These are phyloP conservation scores for Tenodera sinensis DNA, from an alignment of 2,888 invertebrate genomes.

Conservation along the genomic window DNA sequence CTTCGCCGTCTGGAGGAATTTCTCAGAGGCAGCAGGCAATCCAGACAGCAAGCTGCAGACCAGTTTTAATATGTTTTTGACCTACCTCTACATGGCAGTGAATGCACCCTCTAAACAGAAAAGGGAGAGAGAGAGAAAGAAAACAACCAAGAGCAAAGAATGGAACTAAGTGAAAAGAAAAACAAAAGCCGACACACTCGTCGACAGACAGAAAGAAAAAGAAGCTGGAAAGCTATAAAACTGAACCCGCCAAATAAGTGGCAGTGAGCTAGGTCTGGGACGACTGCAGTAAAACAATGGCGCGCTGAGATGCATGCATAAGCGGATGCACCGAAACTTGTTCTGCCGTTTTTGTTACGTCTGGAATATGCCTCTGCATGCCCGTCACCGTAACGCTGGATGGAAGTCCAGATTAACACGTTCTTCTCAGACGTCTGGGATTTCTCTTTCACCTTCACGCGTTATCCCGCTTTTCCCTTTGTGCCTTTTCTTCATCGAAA, in stretches of 20 bases:
- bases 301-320: neutral
- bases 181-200: neutral
- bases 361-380: neutral
- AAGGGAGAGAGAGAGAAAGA: neutral
- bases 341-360: neutral
- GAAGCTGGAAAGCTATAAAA: neutral
- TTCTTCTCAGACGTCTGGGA: neutral
- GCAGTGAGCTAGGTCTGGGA: neutral
- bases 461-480: no score
- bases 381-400: neutral
- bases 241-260: neutral
- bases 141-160: neutral
- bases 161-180: neutral
- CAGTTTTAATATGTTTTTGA: conserved; percentile 20
- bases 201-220: neutral
- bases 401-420: neutral
- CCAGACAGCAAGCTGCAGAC: neutral
- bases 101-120: neutral
- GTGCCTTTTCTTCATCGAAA: no score
- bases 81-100: conserved; percentile 13
- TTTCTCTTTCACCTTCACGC: no score
- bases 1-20: neutral
- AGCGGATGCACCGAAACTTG: neutral
- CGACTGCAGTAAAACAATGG: neutral
- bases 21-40: neutral